Evolutionary conservation across 2,113 vertebrate species (phyloP).

Genomic region (Campylorhamphus procurvoides): DNA sequence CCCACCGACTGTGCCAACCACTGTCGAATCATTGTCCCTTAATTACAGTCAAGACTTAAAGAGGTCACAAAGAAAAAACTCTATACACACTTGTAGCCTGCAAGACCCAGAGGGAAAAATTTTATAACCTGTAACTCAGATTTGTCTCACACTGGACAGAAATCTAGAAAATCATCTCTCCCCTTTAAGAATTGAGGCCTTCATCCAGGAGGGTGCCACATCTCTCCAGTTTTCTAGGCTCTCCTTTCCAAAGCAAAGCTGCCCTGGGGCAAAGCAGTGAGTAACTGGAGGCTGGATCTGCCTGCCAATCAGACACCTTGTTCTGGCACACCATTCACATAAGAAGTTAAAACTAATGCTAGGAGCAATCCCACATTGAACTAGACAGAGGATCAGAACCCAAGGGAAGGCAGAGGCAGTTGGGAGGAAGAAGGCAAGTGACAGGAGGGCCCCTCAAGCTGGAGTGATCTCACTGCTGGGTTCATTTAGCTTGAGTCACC

Average conservation of each 20-base stretch:
- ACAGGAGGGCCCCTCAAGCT: background rate
- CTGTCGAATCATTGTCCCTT: background rate
- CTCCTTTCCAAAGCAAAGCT: background rate
- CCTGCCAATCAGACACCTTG: background rate
- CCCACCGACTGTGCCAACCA: background rate
- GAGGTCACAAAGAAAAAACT: background rate
- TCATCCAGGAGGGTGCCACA: background rate
- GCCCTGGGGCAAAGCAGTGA: background rate
- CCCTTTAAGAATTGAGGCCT: background rate
- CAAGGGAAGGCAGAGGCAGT: background rate
- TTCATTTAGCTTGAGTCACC: background rate
- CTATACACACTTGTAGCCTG: background rate
- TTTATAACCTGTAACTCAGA: background rate
- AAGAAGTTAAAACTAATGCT: background rate
- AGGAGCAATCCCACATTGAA: background rate
- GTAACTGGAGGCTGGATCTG: background rate
- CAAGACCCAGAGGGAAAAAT: background rate
- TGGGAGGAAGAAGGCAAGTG: rapidly evolving
- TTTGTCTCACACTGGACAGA: background rate
- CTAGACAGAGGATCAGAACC: background rate
- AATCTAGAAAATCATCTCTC: background rate
- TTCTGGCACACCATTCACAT: background rate
- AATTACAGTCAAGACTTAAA: background rate
- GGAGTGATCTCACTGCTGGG: background rate
- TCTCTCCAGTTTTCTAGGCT: background rate